Percentiles rank a stretch among this genome's conserved stretches.
phyloP scores from a whole-genome alignment of 2,113 vertebrate genomes.

The Sebastes fasciatus region DNA sequence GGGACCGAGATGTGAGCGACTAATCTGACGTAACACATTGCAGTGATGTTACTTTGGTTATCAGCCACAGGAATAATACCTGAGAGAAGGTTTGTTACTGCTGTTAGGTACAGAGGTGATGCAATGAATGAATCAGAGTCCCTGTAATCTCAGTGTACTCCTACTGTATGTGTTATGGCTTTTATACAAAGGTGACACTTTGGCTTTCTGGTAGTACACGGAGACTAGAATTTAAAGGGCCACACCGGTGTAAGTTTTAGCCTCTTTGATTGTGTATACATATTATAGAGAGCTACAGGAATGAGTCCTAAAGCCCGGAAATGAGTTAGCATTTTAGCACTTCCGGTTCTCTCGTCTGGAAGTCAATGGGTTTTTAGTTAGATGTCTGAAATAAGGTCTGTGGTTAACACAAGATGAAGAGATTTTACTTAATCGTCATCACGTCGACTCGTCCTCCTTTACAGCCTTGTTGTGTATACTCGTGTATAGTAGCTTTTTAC shows the following conservation, averaged over 20 bases:
- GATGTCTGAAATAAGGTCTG: too few relatives aligned
- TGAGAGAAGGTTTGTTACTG: not conserved
- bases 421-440: too few relatives aligned
- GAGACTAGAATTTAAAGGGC: not conserved
- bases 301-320: too few relatives aligned
- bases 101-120: not conserved
- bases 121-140: not conserved
- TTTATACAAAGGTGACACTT: not conserved
- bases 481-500: too few relatives aligned
- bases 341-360: too few relatives aligned
- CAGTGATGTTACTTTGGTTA: not conserved
- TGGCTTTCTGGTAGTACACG: not conserved
- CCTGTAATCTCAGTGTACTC: not conserved
- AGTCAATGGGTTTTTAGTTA: too few relatives aligned
- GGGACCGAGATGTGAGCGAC: not conserved
- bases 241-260: not conserved
- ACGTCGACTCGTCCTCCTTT: too few relatives aligned
- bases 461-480: too few relatives aligned
- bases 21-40: conserved; percentile 8
- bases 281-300: not conserved
- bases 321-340: too few relatives aligned
- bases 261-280: not conserved
- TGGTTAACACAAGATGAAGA: too few relatives aligned
- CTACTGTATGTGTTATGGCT: not conserved
- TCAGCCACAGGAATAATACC: conserved; percentile 3